Percentiles rank a stretch among this genome's conserved stretches.
These are phyloP conservation scores for Zaprionus obscuricornis DNA, from an alignment of 2,888 invertebrate genomes.

Conservation along the genomic window DNA sequence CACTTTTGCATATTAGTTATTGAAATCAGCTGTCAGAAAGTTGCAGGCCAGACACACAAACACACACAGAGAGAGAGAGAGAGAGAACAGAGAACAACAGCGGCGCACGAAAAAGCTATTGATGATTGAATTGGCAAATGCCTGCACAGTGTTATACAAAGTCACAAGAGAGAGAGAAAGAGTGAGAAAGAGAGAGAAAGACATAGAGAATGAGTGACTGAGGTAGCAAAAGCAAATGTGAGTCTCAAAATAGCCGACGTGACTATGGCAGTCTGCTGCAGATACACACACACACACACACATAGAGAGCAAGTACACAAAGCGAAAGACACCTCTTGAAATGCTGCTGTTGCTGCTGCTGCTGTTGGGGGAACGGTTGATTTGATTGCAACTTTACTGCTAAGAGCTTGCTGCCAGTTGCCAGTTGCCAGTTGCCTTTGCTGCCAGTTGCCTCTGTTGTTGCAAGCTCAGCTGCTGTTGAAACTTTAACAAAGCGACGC, in stretches of 20 bases:
- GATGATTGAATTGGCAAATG: constrained; percentile 61
- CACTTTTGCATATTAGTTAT: constrained; percentile 76
- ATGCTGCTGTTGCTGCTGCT: too few relatives aligned
- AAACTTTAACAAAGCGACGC: constrained; percentile 70
- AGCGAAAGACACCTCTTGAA: constrained; percentile 55
- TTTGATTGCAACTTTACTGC: constrained; percentile 66
- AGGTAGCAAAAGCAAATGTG: constrained; percentile 16
- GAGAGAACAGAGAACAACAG: too few relatives aligned
- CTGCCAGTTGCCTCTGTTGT: constrained; percentile 36
- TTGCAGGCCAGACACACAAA: constrained; percentile 50
- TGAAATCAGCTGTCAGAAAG: constrained; percentile 79
- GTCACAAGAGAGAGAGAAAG: too few relatives aligned
- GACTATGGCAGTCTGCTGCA: constrained; percentile 64
- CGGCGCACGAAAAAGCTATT: constrained; percentile 49
- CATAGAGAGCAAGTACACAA: constrained; percentile 23
- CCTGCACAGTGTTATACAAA: constrained; percentile 46
- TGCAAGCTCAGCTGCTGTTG: constrained; percentile 54
- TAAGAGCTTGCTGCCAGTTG: constrained; percentile 42
- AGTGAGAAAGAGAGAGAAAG: too few relatives aligned
- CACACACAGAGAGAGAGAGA: constrained; percentile 27
- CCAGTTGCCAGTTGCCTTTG: constrained; percentile 46
- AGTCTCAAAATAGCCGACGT: constrained; percentile 61
- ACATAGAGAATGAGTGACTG: constrained; percentile 5
- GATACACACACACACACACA: constrained; percentile 14
- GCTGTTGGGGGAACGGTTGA: constrained; percentile 75